phyloP scores from a whole-genome alignment of 2,888 invertebrate genomes.

The Tiphia femorata region DNA sequence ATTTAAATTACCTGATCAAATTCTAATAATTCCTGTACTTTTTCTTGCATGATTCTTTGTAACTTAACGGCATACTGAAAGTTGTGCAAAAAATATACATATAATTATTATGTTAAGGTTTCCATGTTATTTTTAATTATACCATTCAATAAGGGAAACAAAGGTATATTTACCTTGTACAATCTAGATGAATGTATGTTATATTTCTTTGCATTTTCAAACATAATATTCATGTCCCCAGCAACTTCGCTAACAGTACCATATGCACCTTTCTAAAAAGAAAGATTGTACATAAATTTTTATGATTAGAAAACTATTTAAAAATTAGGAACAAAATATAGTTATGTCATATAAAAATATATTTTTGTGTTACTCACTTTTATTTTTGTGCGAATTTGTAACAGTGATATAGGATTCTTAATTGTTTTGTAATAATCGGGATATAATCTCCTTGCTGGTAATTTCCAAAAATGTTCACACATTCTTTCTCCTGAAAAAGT shows the following conservation, averaged over 20 bases:
- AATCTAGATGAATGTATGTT: conserved; percentile 85
- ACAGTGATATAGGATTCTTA: conserved; percentile 93
- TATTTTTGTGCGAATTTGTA: conserved; percentile 90
- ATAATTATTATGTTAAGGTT: conserved; percentile 14
- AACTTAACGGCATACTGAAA: conserved; percentile 84
- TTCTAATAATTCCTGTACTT: conserved; percentile 81
- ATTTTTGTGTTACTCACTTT: conserved; percentile 65
- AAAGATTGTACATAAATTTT: conserved; percentile 1
- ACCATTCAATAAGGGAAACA: background rate
- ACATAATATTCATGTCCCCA: conserved; percentile 95
- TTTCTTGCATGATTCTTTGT: conserved; percentile 86
- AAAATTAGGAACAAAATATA: background rate
- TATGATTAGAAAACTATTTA: background rate
- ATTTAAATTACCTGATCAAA: conserved; percentile 72
- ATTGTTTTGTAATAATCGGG: conserved; percentile 99
- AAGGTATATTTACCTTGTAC: conserved; percentile 85
- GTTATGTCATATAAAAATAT: background rate
- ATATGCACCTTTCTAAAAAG: conserved; percentile 79
- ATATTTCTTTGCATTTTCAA: conserved; percentile 95
- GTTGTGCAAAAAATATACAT: conserved; percentile 26
- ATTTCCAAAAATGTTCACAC: conserved; percentile 92
- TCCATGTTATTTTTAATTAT: conserved; percentile 1
- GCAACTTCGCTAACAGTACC: conserved; percentile 90
- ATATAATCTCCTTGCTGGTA: conserved; percentile 92
- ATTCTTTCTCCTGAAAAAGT: conserved; percentile 78